Conservation (phyloP, 2,797 vertebrate species). For the Poecilia velifera region DNA sequence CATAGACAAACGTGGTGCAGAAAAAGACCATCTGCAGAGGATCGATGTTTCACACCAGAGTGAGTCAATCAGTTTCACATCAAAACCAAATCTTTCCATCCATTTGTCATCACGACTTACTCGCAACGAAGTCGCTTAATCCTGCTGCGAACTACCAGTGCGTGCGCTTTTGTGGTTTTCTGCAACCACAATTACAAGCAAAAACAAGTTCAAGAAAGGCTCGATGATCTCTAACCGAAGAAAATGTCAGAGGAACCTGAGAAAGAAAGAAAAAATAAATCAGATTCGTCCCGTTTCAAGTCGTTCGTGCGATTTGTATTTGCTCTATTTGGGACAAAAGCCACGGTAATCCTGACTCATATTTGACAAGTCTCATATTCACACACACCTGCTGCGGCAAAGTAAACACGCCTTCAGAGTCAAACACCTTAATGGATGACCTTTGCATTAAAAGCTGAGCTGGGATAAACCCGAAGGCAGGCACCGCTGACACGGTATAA, state of each 20-base stretch:
- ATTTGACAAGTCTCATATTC: constrained; percentile 78
- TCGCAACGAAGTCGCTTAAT: constrained; percentile 69
- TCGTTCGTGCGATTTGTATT: constrained; percentile 75
- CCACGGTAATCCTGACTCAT: constrained; percentile 67
- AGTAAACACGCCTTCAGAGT: constrained; percentile 73
- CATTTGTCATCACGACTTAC: constrained; percentile 71
- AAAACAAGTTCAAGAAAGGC: constrained; percentile 71
- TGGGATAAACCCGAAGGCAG: constrained; percentile 55
- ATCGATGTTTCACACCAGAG: constrained; percentile 56
- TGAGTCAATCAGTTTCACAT: constrained; percentile 37
- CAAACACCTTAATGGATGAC: constrained; percentile 77
- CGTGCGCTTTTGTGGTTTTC: constrained; percentile 35
- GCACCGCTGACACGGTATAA: constrained; percentile 56
- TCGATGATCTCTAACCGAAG: constrained; percentile 46
- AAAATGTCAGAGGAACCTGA: constrained; percentile 57
- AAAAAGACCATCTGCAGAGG: constrained; percentile 70
- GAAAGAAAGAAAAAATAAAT: constrained; percentile 18
- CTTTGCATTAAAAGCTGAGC: constrained; percentile 64
- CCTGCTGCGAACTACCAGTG: constrained; percentile 39
- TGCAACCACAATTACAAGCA: constrained; percentile 60
- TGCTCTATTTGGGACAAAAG: constrained; percentile 75
- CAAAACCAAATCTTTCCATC: constrained; percentile 56
- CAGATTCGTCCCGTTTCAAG: constrained; percentile 56
- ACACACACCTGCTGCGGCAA: constrained; percentile 75
- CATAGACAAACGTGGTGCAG: constrained; percentile 64